Conservation (phyloP, 2,888 invertebrate genomes). For the Drosophila niveifrons region DNA sequence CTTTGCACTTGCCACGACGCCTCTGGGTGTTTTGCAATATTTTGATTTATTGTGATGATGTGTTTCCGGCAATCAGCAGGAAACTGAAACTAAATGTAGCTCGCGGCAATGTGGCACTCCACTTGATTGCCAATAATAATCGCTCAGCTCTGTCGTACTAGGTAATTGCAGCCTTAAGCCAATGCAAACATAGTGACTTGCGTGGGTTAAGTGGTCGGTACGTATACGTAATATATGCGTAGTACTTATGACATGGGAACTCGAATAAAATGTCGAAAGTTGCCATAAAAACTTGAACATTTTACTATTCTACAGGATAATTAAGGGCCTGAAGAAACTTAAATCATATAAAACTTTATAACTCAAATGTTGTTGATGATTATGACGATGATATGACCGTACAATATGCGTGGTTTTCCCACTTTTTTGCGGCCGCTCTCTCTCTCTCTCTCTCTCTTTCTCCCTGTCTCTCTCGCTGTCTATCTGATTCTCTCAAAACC, state of each 20-base stretch:
- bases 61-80: constrained; percentile 49
- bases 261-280: constrained; percentile 14
- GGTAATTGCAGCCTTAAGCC: constrained; percentile 36
- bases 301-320: constrained; percentile 50
- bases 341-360: constrained; percentile 77
- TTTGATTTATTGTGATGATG: constrained; percentile 53
- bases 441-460: not conserved
- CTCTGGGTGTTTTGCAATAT: constrained; percentile 12
- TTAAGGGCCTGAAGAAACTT: constrained; percentile 48
- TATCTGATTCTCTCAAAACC: constrained; percentile 27
- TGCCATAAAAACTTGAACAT: constrained; percentile 41
- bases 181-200: constrained; percentile 9
- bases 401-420: constrained; percentile 59
- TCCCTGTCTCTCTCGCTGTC: not conserved
- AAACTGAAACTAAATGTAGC: constrained; percentile 43
- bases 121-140: constrained; percentile 77
- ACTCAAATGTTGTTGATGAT: constrained; percentile 70
- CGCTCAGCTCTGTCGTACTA: constrained; percentile 34
- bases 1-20: constrained; percentile 5
- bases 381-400: constrained; percentile 46
- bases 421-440: constrained; percentile 17
- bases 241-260: constrained; percentile 8
- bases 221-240: constrained; percentile 14
- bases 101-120: constrained; percentile 63
- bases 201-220: not conserved